phyloP scores from a whole-genome alignment of 2,888 invertebrate species.

The Plutella xylostella region DNA sequence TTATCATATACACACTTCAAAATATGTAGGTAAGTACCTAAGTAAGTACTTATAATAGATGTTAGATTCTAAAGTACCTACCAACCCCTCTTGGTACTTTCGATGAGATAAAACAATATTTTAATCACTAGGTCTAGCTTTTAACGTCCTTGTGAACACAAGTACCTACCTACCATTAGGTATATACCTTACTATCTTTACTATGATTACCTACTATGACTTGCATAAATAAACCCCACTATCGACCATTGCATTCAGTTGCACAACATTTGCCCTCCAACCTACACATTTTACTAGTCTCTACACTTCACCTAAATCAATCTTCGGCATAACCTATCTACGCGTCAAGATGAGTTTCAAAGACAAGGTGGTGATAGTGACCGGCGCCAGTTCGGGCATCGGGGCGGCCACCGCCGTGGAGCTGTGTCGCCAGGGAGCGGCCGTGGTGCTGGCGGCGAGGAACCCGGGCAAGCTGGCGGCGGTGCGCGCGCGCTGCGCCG shows the following conservation, averaged over 20 bases:
- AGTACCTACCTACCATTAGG: too few species aligned
- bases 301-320: background rate
- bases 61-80: too few species aligned
- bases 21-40: too few species aligned
- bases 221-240: background rate
- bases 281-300: background rate
- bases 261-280: background rate
- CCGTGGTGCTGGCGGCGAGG: conserved; percentile 3
- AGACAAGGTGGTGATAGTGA: conserved; percentile 8
- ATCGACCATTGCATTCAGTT: background rate
- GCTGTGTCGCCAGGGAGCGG: conserved; percentile 2
- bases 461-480: conserved; percentile 20
- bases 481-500: conserved; percentile 21
- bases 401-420: conserved; percentile 6
- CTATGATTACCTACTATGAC: background rate
- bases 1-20: too few species aligned
- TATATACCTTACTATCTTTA: background rate
- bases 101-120: too few species aligned
- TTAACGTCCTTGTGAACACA: too few species aligned
- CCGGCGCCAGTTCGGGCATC: conserved; percentile 9
- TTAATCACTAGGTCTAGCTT: too few species aligned
- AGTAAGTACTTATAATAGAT: too few species aligned
- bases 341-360: background rate
- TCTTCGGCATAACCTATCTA: background rate
- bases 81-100: too few species aligned